These are phyloP conservation scores for Calvadosia cruxmelitensis DNA, from an alignment of 30 jellyfish, hydroid and myxozoan species.

Conservation along the genomic window DNA sequence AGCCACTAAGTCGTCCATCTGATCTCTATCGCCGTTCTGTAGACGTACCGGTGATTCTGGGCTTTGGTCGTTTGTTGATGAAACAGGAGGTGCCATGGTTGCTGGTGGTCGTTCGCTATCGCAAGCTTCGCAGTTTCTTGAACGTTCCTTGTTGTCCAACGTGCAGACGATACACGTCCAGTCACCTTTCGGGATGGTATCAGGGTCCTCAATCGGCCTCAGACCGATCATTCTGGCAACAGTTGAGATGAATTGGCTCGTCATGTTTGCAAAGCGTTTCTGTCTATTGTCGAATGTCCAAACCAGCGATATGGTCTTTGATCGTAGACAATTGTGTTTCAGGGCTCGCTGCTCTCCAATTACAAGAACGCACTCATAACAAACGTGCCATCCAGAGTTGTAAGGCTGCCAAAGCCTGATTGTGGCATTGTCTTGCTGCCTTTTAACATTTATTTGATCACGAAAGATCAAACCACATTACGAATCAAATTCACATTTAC, in stretches of 20 bases:
- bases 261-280: background rate
- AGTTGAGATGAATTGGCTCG: background rate
- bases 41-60: conserved; percentile 32
- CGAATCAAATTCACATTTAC: too few relatives aligned
- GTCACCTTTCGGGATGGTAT: background rate
- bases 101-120: conserved; percentile 12
- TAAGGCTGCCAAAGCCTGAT: too few relatives aligned
- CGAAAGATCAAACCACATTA: too few relatives aligned
- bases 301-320: too few relatives aligned
- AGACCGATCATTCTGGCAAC: background rate
- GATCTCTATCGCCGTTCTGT: background rate
- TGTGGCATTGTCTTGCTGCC: too few relatives aligned
- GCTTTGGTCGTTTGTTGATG: background rate
- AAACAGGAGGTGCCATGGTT: background rate
- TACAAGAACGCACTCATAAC: too few relatives aligned
- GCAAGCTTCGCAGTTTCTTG: conserved; percentile 35
- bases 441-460: too few relatives aligned
- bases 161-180: conserved; percentile 54
- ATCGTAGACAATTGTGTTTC: too few relatives aligned
- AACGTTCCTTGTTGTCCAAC: conserved; percentile 11
- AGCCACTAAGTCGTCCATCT: background rate
- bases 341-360: too few relatives aligned
- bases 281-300: too few relatives aligned
- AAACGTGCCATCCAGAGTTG: too few relatives aligned
- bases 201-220: background rate